These are phyloP conservation scores for Dasyornis broadbenti DNA, from an alignment of 2,113 vertebrate species.

Conservation along the genomic window DNA sequence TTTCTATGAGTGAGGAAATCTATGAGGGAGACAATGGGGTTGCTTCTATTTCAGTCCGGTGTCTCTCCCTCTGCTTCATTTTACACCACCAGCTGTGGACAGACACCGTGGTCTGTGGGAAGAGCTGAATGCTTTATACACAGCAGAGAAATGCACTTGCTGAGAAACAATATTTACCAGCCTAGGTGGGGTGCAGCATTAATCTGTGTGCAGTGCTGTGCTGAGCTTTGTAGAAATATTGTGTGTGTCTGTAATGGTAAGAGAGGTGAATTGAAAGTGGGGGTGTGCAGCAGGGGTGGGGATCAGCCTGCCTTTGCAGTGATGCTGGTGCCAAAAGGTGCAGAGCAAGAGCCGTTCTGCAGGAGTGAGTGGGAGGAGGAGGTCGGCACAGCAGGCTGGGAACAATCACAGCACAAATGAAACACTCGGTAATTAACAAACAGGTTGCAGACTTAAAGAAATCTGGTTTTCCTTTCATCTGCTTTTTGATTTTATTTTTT, in stretches of 20 bases:
- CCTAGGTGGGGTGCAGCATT: not conserved
- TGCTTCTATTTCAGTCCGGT: not conserved
- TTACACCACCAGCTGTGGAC: not conserved
- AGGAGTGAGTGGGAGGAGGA: not conserved
- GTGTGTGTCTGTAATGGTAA: not conserved
- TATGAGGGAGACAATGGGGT: not conserved
- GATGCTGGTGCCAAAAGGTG: not conserved
- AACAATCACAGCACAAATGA: not conserved
- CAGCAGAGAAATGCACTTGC: not conserved
- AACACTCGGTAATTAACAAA: not conserved
- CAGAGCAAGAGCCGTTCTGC: not conserved
- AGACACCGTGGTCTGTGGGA: accelerated
- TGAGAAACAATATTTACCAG: not conserved
- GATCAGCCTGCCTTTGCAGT: not conserved
- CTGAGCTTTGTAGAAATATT: not conserved
- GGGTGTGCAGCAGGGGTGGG: not conserved
- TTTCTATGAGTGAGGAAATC: not conserved
- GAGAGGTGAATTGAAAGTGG: not conserved
- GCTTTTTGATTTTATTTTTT: not conserved
- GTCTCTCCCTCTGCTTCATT: not conserved
- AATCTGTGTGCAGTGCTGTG: not conserved
- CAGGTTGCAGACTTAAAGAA: not conserved
- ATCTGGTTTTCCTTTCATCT: not conserved
- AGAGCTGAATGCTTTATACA: not conserved
- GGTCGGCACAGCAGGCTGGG: not conserved